Conservation (phyloP, 2,113 vertebrate species). For the Rhinolophus ferrumequinum region DNA sequence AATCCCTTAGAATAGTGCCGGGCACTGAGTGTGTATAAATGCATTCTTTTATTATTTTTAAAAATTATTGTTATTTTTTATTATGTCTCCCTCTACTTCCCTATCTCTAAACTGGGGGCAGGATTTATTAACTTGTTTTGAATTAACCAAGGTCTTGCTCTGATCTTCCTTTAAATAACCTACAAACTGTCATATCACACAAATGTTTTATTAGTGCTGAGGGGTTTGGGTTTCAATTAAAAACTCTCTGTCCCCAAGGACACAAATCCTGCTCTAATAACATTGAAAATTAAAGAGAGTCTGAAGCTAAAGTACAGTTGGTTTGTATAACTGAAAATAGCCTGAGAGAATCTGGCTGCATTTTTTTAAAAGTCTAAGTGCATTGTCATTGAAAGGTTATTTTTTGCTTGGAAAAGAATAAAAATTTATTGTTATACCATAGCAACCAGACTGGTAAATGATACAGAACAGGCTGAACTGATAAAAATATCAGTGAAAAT, state of each 20-base stretch:
- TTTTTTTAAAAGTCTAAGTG: conserved; percentile 56
- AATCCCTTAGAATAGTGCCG: not conserved
- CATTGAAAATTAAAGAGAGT: conserved; percentile 62
- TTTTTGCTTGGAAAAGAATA: conserved; percentile 77
- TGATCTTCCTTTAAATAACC: conserved; percentile 62
- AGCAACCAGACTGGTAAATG: conserved; percentile 83
- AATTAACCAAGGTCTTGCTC: not conserved
- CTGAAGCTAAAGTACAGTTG: conserved; percentile 18
- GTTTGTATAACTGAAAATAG: not conserved
- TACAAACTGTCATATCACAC: conserved; percentile 1
- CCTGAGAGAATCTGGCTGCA: not conserved
- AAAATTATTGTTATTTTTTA: not conserved
- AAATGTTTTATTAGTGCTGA: conserved; percentile 15
- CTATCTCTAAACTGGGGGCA: not conserved
- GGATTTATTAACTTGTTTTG: conserved; percentile 1
- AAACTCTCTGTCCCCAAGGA: conserved; percentile 48
- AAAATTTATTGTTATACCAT: conserved; percentile 80
- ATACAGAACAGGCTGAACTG: conserved; percentile 78
- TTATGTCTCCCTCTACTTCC: not conserved
- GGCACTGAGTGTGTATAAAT: not conserved
- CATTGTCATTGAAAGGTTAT: conserved; percentile 80
- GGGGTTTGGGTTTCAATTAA: conserved; percentile 62
- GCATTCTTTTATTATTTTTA: not conserved
- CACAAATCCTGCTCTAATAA: conserved; percentile 49
- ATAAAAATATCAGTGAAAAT: conserved; percentile 82